Evolutionary conservation across 2,797 vertebrate genomes (phyloP).

Genomic region (Lycodopsis pacificus): DNA sequence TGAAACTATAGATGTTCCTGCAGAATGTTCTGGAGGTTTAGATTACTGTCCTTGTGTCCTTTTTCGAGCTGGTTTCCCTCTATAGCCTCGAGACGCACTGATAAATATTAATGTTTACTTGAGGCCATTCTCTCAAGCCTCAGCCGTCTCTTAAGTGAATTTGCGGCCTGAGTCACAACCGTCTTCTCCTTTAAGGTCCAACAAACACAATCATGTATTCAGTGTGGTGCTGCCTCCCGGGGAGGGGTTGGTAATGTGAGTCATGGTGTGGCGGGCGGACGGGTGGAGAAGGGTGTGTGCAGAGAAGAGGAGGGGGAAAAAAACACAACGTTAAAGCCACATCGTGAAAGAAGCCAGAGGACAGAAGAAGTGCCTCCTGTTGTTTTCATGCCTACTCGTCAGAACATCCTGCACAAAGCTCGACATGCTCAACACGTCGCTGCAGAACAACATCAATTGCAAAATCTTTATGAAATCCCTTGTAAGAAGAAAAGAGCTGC

Average conservation of each 20-base stretch:
- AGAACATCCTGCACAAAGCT: slow-evolving; percentile 14
- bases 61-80: background rate
- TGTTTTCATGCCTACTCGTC: background rate
- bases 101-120: slow-evolving; percentile 3
- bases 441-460: background rate
- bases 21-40: slow-evolving; percentile 20
- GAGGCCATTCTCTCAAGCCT: slow-evolving; percentile 11
- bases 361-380: background rate
- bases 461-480: background rate
- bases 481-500: background rate
- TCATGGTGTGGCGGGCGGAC: slow-evolving; percentile 42
- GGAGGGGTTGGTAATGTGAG: slow-evolving; percentile 25
- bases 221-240: background rate
- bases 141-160: background rate
- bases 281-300: slow-evolving; percentile 48
- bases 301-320: background rate
- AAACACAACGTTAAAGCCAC: background rate
- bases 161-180: background rate
- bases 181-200: background rate
- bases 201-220: background rate
- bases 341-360: background rate
- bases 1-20: slow-evolving; percentile 9
- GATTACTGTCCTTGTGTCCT: background rate
- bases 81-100: background rate
- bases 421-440: background rate